phyloP scores from a whole-genome alignment of 1,140 invertebrate genomes.

The Megalopta genalis region DNA sequence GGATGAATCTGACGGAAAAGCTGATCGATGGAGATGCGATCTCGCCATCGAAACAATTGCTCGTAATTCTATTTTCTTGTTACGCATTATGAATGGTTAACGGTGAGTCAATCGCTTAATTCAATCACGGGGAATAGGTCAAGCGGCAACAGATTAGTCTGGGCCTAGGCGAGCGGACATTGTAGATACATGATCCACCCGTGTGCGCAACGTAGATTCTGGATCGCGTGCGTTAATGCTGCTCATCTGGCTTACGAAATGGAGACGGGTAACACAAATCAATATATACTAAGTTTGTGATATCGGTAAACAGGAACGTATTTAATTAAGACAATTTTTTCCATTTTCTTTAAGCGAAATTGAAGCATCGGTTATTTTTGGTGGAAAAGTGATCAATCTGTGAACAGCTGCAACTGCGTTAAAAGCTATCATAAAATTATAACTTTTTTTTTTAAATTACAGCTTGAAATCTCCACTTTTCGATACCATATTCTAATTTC shows the following conservation, averaged over 20 bases:
- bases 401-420: too few relatives aligned
- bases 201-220: background rate
- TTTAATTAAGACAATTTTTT: too few relatives aligned
- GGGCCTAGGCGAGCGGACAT: background rate
- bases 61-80: slow-evolving; percentile 23
- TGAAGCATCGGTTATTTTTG: too few relatives aligned
- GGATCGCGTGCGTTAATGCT: background rate
- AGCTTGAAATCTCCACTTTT: too few relatives aligned
- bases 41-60: background rate
- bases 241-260: background rate
- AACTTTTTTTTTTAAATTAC: too few relatives aligned
- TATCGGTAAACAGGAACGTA: too few relatives aligned
- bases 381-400: too few relatives aligned
- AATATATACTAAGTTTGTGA: too few relatives aligned
- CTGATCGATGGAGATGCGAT: background rate
- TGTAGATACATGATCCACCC: background rate
- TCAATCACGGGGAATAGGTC: slow-evolving; percentile 12
- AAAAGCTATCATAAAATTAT: too few relatives aligned
- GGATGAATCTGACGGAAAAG: background rate
- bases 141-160: slow-evolving; percentile 2
- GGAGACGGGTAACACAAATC: background rate
- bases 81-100: background rate
- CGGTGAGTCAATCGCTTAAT: slow-evolving; percentile 14
- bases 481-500: too few relatives aligned
- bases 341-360: too few relatives aligned